Base-by-base conservation (phyloP, 2,113 vertebrate species). In the Pseudorasbora parva region DNA sequence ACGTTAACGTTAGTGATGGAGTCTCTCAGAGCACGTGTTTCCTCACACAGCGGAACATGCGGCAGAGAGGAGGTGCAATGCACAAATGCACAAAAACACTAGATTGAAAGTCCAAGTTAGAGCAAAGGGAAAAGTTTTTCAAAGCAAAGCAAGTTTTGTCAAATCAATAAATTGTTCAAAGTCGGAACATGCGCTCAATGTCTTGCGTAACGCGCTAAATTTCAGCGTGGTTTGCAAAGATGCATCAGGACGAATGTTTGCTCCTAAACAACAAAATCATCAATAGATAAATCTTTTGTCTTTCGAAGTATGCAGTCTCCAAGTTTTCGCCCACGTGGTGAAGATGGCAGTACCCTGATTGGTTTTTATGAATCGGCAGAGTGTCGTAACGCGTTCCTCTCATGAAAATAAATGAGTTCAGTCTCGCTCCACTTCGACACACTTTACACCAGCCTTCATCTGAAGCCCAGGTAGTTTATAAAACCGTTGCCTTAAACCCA, bases 281-380 rank as follows among this genome's bases (percentile, higher is more conserved):
- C 77, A 49, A 45, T 69, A n/a, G 62, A 69, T 33, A 27, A 45
- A 10, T 10, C 6, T 54, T 82, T 33, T 77, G 23, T 66, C 11
- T 54, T 43, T 23, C 8, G 27, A 78, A 57, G 47, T 19, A 51
- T 25, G 37, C 33, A 43, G 45, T 14, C 30, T n/a, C n/a, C 5
- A 30, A 30, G n/a, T 66, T 60, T 37, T 57, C 43, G 4, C 6
- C 47, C 92, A 92, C 87, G 86, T 94, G 91, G 47, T 73, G 9
- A 68, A 0, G 3, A 74, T 49, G 27, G 59, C 81, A 47, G 49
- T 5, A 19, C 64, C 21, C 54, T 90, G 90, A 92, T 90, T 92
- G 89, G 90, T 19, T 81, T 82, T 56, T 7, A 11, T 1, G 54
- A 19, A 17, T 68, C 57, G 15, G 5, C 19, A 0, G 25, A 62